Evolutionary conservation across 2,113 vertebrate genomes (phyloP).

Genomic region (Typhlomys cinereus): DNA sequence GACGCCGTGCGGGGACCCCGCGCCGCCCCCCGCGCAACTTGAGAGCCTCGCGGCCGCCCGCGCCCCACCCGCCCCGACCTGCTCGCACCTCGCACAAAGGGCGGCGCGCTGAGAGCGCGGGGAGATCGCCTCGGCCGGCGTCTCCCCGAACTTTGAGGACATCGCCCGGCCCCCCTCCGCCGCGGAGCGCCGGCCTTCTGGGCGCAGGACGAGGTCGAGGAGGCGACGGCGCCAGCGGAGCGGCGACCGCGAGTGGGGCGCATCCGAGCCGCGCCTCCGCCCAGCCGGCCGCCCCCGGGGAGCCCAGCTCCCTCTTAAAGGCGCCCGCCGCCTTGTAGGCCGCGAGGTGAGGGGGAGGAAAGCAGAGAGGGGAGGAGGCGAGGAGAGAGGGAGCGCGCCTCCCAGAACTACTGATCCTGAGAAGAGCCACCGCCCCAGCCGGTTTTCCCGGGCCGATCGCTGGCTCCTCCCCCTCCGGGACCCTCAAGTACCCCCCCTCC

Average conservation of each 20-base stretch:
- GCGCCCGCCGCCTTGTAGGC: constrained; percentile 54
- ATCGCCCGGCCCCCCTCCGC: constrained; percentile 51
- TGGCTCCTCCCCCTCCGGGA: neutral
- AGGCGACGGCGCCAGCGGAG: constrained; percentile 10
- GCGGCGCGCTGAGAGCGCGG: constrained; percentile 17
- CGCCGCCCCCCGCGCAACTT: neutral
- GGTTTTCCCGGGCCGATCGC: neutral
- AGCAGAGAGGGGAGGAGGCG: neutral
- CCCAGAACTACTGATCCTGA: rapidly evolving
- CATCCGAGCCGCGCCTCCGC: constrained; percentile 70
- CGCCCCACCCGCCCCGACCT: neutral
- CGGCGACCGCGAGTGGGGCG: constrained; percentile 48
- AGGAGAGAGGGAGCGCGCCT: neutral
- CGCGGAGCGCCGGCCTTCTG: constrained; percentile 69
- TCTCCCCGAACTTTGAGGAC: constrained; percentile 74
- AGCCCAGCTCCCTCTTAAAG: constrained; percentile 76
- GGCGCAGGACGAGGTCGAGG: constrained; percentile 11
- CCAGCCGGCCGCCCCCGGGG: constrained; percentile 57
- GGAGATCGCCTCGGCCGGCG: constrained; percentile 28
- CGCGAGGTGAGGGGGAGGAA: neutral
- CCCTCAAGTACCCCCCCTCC: rapidly evolving
- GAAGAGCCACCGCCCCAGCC: neutral
- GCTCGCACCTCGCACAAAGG: constrained; percentile 63
- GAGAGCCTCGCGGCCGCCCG: neutral
- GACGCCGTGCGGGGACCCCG: no score